Base-by-base conservation (phyloP, 2,888 invertebrate genomes). In the Chironomus tentans region DNA sequence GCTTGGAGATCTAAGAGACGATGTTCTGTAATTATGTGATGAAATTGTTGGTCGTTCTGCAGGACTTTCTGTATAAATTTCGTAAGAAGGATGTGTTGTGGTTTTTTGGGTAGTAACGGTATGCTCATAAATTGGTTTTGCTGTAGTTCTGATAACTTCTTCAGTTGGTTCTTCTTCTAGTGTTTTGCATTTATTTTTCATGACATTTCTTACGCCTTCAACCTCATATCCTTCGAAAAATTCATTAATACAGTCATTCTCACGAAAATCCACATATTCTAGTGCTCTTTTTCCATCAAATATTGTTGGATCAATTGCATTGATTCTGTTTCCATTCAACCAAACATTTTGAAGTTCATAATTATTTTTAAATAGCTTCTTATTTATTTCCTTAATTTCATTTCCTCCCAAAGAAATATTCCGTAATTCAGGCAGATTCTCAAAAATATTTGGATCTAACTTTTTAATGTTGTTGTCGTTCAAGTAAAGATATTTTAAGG, bases 391-490 rank as follows among this genome's bases (percentile, higher is more conserved):
- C 6, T 7, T 2, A n/a, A 73, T 15, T 15, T 69, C 68, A 73
- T 78, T 78, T 18, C 77, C 61, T 4, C 76, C 70, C 38, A 78
- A 71, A 56, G 76, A 22, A 22, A 78, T 48, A 38, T 73, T 70
- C 24, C 68, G 38, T 18, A 78, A 71, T 18, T 76, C 70, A 13
- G 28, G n/a, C 12, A 78, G 50, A n/a, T 76, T 77, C n/a, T 76
- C 46, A 21, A 77, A 77, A 6, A 68, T 76, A 24, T 71, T 70
- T 15, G 68, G 62, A 50, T 70, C 68, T 47, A 77, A 72, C 2
- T 13, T 3, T 4, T 47, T 56, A 15, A 78, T 46, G 4, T 61
- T 28, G 73, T 78, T 78, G 15, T 77, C 50, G n/a, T 69, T 56
- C 7, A 78, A 68, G 22, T 77, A 38, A 24, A 78, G 75, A 50